These are phyloP conservation scores for Leuciscus idus DNA, from an alignment of 2,113 vertebrate genomes.

Conservation along the genomic window DNA sequence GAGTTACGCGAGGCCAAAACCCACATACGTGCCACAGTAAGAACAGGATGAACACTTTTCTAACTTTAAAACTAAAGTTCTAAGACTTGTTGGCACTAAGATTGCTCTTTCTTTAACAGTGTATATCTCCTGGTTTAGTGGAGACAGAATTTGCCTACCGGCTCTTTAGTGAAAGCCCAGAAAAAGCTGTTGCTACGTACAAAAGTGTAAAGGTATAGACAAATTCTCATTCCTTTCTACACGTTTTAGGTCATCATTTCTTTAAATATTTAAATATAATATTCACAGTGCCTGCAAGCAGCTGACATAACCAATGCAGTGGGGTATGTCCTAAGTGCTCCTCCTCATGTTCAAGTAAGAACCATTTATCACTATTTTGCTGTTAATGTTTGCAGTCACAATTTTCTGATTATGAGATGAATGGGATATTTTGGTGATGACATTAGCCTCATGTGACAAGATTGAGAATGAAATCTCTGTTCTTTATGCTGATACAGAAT, in stretches of 20 bases:
- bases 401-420: background rate
- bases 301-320: constrained; percentile 83
- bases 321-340: constrained; percentile 80
- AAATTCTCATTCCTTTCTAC: background rate
- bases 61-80: no score
- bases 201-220: constrained; percentile 77
- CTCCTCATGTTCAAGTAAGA: constrained; percentile 83
- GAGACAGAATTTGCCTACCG: constrained; percentile 83
- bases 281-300: constrained; percentile 79
- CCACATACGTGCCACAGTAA: constrained; percentile 88
- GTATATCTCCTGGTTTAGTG: constrained; percentile 85
- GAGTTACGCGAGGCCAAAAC: constrained; percentile 84
- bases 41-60: constrained; percentile 36
- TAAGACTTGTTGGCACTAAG: background rate
- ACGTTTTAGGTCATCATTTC: background rate
- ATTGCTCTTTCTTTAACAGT: constrained; percentile 68
- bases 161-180: constrained; percentile 73
- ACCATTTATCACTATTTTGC: background rate
- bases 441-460: background rate
- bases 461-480: background rate
- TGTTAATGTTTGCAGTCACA: background rate
- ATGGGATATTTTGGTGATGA: background rate
- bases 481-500: background rate
- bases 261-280: background rate
- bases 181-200: constrained; percentile 80